Conservation (phyloP, 2,888 invertebrate genomes). For the Gymnosoma rotundatum region DNA sequence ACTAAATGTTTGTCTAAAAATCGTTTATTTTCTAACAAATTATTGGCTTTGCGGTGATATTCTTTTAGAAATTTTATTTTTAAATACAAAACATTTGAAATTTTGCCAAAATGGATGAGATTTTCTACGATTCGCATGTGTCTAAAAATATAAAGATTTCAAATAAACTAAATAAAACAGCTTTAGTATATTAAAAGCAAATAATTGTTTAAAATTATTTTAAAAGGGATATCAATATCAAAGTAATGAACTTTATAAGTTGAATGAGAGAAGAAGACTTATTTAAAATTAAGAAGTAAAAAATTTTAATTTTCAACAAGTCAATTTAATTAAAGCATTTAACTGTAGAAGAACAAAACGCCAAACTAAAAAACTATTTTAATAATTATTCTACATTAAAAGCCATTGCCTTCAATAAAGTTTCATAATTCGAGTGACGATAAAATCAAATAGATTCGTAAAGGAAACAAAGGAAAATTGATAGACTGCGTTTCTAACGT, state of each 20-base stretch:
- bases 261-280: too few species aligned
- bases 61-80: conserved; percentile 50
- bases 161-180: conserved; percentile 9
- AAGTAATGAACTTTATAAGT: conserved; percentile 47
- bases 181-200: neutral
- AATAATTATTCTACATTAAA: too few species aligned
- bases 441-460: too few species aligned
- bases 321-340: too few species aligned
- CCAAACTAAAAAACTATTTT: too few species aligned
- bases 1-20: neutral
- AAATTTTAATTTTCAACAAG: too few species aligned
- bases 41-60: conserved; percentile 27
- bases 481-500: too few species aligned
- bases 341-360: too few species aligned
- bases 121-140: conserved; percentile 29
- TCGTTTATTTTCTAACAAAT: conserved; percentile 38
- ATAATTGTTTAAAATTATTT: conserved; percentile 16
- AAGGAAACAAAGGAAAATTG: too few species aligned
- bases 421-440: too few species aligned
- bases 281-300: too few species aligned
- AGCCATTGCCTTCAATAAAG: too few species aligned
- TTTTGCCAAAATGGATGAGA: conserved; percentile 65
- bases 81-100: conserved; percentile 59
- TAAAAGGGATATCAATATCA: conserved; percentile 45
- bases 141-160: conserved; percentile 32